Conservation (phyloP, 2,797 vertebrate species). For the Tinamus major region DNA sequence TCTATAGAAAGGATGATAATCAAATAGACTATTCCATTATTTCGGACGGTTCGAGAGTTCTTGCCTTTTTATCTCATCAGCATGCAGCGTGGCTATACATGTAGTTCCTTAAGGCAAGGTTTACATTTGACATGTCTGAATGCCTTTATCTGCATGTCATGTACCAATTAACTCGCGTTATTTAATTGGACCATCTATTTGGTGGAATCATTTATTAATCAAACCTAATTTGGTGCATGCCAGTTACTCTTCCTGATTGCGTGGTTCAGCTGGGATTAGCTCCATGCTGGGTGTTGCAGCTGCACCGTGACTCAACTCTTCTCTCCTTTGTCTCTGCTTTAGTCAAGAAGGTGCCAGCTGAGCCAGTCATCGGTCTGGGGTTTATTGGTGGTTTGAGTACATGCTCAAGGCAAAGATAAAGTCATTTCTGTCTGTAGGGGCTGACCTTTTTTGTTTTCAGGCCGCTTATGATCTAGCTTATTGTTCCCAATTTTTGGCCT, state of each 20-base stretch:
- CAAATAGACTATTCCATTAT: neutral
- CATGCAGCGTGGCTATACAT: neutral
- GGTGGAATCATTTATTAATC: slow-evolving; percentile 86
- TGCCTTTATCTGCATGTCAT: slow-evolving; percentile 84
- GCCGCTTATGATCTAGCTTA: neutral
- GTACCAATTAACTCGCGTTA: slow-evolving; percentile 88
- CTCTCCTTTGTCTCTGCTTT: slow-evolving; percentile 57
- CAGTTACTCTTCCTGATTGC: slow-evolving; percentile 49
- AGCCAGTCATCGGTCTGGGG: slow-evolving; percentile 17
- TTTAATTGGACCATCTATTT: slow-evolving; percentile 89
- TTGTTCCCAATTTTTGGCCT: neutral
- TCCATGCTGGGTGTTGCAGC: slow-evolving; percentile 71
- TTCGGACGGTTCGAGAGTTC: neutral
- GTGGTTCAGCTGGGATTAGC: slow-evolving; percentile 70
- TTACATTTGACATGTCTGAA: slow-evolving; percentile 74
- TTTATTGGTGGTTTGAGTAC: slow-evolving; percentile 73
- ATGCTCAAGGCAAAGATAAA: slow-evolving; percentile 15
- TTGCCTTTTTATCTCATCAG: neutral
- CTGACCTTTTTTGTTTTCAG: neutral
- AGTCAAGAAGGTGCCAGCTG: slow-evolving; percentile 33
- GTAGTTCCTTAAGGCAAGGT: slow-evolving; percentile 27
- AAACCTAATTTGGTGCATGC: slow-evolving; percentile 81
- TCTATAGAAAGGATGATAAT: neutral
- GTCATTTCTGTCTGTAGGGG: neutral
- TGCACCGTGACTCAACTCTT: slow-evolving; percentile 48